phyloP scores from a whole-genome alignment of 2,797 vertebrate genomes.

The Propithecus perrieri region DNA sequence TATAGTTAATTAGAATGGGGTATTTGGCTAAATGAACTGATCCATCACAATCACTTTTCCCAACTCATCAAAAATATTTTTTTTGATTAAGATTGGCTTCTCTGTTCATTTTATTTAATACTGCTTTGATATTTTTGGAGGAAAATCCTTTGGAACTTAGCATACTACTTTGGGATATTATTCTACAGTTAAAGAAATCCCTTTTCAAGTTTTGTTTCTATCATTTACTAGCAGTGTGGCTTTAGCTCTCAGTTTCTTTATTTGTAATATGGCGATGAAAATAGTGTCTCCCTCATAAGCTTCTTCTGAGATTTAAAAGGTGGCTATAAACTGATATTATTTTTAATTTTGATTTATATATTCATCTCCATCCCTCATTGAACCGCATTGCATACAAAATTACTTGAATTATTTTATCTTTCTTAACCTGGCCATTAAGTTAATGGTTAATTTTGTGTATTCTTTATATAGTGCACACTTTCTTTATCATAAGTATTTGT shows the following conservation, averaged over 20 bases:
- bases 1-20: background rate
- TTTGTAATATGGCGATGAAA: background rate
- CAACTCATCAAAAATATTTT: background rate
- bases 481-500: background rate
- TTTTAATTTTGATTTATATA: slow-evolving; percentile 41
- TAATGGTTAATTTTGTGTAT: background rate
- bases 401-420: slow-evolving; percentile 7
- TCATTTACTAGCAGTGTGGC: background rate
- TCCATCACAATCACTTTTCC: background rate
- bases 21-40: background rate
- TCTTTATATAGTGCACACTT: background rate
- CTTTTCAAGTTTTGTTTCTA: background rate
- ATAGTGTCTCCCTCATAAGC: background rate
- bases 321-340: background rate
- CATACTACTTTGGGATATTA: background rate
- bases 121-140: background rate
- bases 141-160: background rate
- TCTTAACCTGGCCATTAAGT: background rate
- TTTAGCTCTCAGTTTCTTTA: background rate
- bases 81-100: background rate
- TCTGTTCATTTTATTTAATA: slow-evolving; percentile 31
- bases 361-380: background rate
- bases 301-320: slow-evolving; percentile 9
- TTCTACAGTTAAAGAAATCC: background rate
- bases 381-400: background rate